phyloP scores from a whole-genome alignment of 2,113 vertebrate species.

The Clarias batrachus region DNA sequence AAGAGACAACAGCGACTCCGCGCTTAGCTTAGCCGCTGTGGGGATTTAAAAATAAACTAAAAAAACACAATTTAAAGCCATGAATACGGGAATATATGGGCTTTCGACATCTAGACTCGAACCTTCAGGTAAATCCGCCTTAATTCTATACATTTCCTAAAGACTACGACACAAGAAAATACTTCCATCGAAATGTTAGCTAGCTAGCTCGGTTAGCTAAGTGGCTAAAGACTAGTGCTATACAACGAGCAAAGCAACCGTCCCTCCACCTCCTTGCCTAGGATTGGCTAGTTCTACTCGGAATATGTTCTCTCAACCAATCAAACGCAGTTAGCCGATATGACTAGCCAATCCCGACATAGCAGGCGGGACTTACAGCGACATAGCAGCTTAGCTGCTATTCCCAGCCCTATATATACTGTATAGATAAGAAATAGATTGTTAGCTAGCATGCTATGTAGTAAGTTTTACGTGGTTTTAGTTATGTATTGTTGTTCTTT shows the following conservation, averaged over 20 bases:
- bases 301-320: slow-evolving; percentile 12
- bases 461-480: not conserved
- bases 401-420: not conserved
- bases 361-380: not conserved
- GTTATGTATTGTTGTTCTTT: not conserved
- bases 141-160: not conserved
- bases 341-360: not conserved
- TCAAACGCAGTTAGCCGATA: not conserved
- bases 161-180: not conserved
- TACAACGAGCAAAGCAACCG: not conserved
- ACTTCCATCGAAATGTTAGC: slow-evolving; percentile 26
- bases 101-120: slow-evolving; percentile 46
- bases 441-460: not conserved
- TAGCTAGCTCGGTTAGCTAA: slow-evolving; percentile 48
- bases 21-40: slow-evolving; percentile 63
- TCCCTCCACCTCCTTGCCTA: not conserved
- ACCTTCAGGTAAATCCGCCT: slow-evolving; percentile 62
- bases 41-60: not conserved
- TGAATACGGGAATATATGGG: slow-evolving; percentile 56
- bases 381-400: slow-evolving; percentile 16
- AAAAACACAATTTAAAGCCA: slow-evolving; percentile 47
- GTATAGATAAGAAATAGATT: slow-evolving; percentile 8
- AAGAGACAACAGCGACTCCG: slow-evolving; percentile 74
- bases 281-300: slow-evolving; percentile 11
- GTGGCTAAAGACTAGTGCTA: slow-evolving; percentile 20